Conservation (phyloP, 1,140 invertebrate species). For the Odontomachus brunneus region DNA sequence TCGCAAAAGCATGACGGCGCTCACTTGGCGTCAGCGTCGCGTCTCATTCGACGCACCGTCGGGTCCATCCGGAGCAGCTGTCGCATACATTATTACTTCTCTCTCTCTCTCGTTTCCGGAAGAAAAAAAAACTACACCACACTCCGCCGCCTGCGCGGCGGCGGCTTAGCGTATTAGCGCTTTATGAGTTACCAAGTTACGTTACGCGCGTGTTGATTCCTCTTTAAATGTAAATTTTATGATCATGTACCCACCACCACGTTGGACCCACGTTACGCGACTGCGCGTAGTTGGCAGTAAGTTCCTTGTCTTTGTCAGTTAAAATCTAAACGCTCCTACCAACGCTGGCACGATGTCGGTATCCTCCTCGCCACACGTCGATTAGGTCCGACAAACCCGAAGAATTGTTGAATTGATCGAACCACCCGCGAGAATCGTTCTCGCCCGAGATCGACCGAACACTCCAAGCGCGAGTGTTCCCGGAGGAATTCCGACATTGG, state of each 20-base stretch:
- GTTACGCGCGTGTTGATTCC: slow-evolving; percentile 58
- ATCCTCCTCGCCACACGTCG: not conserved
- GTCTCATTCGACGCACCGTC: slow-evolving; percentile 20
- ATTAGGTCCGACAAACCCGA: not conserved
- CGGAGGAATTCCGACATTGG: slow-evolving; percentile 35
- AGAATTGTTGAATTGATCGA: not conserved
- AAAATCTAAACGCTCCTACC: slow-evolving; percentile 61
- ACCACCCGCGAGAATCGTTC: not conserved
- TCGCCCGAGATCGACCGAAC: too few species aligned
- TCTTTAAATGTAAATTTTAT: slow-evolving; percentile 69
- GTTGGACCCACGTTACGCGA: slow-evolving; percentile 73
- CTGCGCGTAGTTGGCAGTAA: slow-evolving; percentile 51
- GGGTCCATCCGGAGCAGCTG: slow-evolving; percentile 29
- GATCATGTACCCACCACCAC: slow-evolving; percentile 77
- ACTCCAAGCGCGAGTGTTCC: not conserved
- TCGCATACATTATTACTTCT: slow-evolving; percentile 23
- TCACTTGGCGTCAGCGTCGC: not conserved
- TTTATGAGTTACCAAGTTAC: slow-evolving; percentile 70
- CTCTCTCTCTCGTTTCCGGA: too few species aligned
- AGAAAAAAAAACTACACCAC: slow-evolving; percentile 31
- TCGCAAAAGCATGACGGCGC: not conserved
- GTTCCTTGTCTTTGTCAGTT: slow-evolving; percentile 41
- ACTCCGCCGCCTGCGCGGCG: slow-evolving; percentile 14
- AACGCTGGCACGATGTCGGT: slow-evolving; percentile 28
- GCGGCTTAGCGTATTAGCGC: slow-evolving; percentile 50